These are phyloP conservation scores for Clamator glandarius DNA, from an alignment of 2,797 vertebrate genomes.

Conservation along the genomic window DNA sequence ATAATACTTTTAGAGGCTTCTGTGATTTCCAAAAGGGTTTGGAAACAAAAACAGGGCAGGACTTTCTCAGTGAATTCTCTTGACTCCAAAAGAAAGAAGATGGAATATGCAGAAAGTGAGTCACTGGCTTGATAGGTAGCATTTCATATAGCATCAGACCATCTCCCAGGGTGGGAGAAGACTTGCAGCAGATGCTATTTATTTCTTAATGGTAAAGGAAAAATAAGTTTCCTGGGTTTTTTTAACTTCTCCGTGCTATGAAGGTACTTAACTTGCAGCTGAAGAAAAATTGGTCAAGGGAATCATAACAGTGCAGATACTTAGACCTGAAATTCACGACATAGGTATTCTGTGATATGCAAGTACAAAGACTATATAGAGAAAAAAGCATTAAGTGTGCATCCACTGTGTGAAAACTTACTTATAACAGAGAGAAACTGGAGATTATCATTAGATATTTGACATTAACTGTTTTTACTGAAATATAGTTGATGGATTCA, in stretches of 20 bases:
- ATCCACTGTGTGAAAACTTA: not conserved
- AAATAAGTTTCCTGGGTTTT: not conserved
- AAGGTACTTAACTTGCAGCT: not conserved
- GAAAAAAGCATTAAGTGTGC: not conserved
- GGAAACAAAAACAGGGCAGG: not conserved
- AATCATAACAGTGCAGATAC: not conserved
- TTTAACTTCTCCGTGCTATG: not conserved
- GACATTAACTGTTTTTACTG: not conserved
- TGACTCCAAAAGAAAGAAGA: not conserved
- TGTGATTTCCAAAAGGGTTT: not conserved
- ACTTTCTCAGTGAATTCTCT: not conserved
- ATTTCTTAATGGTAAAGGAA: not conserved
- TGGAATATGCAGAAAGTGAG: not conserved
- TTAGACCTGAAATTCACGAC: not conserved
- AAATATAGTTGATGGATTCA: not conserved
- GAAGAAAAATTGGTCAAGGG: not conserved
- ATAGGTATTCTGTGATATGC: not conserved
- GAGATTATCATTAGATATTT: not conserved
- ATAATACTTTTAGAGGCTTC: not conserved
- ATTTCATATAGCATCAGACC: not conserved
- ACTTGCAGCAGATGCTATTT: not conserved
- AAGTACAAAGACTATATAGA: not conserved
- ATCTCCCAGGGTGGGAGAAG: not conserved
- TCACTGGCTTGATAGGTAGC: not conserved
- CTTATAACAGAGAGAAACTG: not conserved